These are phyloP conservation scores for Chroicocephalus ridibundus DNA, from an alignment of 2,113 vertebrate species.

Conservation along the genomic window DNA sequence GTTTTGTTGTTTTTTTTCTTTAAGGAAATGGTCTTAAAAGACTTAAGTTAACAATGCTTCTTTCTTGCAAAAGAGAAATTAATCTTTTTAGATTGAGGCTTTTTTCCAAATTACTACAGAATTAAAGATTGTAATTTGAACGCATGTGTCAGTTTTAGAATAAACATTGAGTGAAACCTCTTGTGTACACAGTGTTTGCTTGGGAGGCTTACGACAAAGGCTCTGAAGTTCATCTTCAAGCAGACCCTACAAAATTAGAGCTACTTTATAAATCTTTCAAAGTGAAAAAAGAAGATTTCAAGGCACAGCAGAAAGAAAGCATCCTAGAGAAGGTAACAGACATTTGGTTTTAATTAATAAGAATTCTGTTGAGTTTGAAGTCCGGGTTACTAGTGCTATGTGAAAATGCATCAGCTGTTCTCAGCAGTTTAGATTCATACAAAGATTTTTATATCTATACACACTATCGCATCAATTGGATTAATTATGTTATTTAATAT, in stretches of 20 bases:
- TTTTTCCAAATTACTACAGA: not conserved
- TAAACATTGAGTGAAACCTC: not conserved
- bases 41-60: not conserved
- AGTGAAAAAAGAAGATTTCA: slow-evolving; percentile 98
- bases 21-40: not conserved
- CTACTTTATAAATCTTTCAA: slow-evolving; percentile 94
- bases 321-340: slow-evolving; percentile 89
- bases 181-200: slow-evolving; percentile 86
- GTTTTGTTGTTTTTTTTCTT: not conserved
- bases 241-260: slow-evolving; percentile 96
- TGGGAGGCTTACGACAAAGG: slow-evolving; percentile 99
- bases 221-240: slow-evolving; percentile 96
- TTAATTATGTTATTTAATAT: not conserved
- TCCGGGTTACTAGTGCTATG: not conserved
- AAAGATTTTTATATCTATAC: not conserved
- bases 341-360: not conserved
- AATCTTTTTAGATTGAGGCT: not conserved
- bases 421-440: not conserved
- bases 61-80: not conserved
- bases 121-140: not conserved
- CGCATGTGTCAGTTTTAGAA: not conserved
- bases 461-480: not conserved
- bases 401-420: not conserved
- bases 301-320: slow-evolving; percentile 91
- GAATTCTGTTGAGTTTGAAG: not conserved